Evolutionary conservation across 2,888 invertebrate species (phyloP), one percentile per base, ranked within the genome.

Genomic region (Euzophera pinguis): DNA sequence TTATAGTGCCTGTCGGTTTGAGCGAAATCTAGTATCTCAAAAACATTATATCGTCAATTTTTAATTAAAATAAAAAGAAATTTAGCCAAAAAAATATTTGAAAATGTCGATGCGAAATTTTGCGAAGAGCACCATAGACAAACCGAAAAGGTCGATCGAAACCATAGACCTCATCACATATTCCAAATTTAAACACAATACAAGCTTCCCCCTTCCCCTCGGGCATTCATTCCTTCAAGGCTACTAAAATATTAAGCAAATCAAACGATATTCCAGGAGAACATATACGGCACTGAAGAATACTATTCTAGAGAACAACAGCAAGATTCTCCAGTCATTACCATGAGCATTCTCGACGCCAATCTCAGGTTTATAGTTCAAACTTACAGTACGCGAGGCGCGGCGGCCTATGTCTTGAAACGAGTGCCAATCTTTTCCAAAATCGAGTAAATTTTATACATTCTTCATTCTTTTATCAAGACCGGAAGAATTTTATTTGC

Each of bases 261-360:
- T 87, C 87, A 89, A 89, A 89, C 85, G 73, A 82, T 88, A 88
- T 84, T 81, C 78, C 80, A 86, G 86, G 87, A 88, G 84, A 85
- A 87, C 84, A 86, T 81, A 84, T 84, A 84, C 76, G 78, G 77
- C 74, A 81, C 77, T 81, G 85, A 85, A 84, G 81, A 84, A 81
- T 71, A 78, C 84, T 82, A 84, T 71, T 76, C 78, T 84, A 85
- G 81, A 85, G 84, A 84, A 85, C 81, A 79, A 85, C 81, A 85
- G 87, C 85, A 79, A 85, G 82, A 77, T 82, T 85, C 87, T 88
- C 87, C 87, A 87, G 87, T 88, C 87, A 85, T 85, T 83, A 81
- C 83, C 80, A 73, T 83, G 84, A 84, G 84, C 87, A 86, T 87
- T 85, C 85, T 84, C 84, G 78, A 82, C 87, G 78, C 85, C 84